These are phyloP conservation scores for Colinus virginianus DNA, from an alignment of 2,113 vertebrate genomes.

Conservation along the genomic window DNA sequence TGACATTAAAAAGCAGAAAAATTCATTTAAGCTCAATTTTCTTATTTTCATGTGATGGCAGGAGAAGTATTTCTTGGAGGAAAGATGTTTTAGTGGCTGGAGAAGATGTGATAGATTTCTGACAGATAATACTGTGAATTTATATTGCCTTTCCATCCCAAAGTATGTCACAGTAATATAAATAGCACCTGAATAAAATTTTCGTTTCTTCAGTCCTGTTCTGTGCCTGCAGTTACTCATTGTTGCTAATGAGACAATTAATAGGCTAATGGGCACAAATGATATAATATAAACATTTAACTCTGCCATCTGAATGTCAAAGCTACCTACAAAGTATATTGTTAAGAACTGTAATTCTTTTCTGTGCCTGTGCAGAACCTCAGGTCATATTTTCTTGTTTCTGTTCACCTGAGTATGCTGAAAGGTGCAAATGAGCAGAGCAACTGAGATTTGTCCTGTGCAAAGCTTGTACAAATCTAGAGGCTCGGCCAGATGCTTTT, in stretches of 20 bases:
- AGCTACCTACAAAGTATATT: background rate
- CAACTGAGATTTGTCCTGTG: background rate
- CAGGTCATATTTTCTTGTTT: background rate
- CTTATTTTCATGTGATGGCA: conserved; percentile 40
- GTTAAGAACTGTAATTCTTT: background rate
- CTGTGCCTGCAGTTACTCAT: background rate
- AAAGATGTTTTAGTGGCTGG: conserved; percentile 6
- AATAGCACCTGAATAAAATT: conserved; percentile 37
- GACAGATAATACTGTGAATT: conserved; percentile 43
- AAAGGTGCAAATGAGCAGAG: background rate
- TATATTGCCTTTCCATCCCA: conserved; percentile 34
- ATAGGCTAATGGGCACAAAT: background rate
- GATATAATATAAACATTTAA: background rate
- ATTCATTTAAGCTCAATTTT: conserved; percentile 28
- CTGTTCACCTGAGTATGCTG: background rate
- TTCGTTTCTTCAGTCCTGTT: conserved; percentile 16
- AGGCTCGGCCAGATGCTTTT: background rate
- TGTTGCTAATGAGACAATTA: conserved; percentile 15
- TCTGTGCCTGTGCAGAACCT: background rate
- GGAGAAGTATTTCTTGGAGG: conserved; percentile 30
- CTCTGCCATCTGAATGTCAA: background rate
- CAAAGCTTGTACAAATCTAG: background rate
- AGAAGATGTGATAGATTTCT: conserved; percentile 47
- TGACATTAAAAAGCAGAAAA: conserved; percentile 18
- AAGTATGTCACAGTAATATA: conserved; percentile 37